phyloP scores from a whole-genome alignment of 1,140 invertebrate genomes.

The Neodiprion virginianus region DNA sequence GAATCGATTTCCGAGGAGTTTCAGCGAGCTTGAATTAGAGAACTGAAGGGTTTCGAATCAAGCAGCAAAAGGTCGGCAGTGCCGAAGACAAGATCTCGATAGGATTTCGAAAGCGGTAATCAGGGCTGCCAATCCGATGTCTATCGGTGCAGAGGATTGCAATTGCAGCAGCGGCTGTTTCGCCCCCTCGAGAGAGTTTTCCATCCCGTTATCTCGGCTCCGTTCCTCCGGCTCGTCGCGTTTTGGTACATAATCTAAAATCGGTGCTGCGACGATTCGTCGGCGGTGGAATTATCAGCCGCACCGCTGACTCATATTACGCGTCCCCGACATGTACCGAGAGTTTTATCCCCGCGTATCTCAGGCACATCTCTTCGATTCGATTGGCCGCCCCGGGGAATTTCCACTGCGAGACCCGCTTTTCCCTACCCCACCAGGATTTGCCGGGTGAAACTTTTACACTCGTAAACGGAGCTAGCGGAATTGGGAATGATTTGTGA shows the following conservation, averaged over 20 bases:
- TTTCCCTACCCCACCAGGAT: not conserved
- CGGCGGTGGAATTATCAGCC: not conserved
- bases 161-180: not conserved
- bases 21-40: not conserved
- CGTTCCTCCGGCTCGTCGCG: conserved; percentile 3
- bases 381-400: not conserved
- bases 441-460: not conserved
- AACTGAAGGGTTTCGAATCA: not conserved
- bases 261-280: not conserved
- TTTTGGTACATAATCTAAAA: not conserved
- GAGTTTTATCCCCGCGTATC: not conserved
- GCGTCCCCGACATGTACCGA: not conserved
- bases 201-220: conserved; percentile 1
- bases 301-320: not conserved
- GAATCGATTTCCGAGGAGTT: not conserved
- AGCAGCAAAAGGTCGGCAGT: not conserved
- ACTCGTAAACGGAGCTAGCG: conserved; percentile 11
- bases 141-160: not conserved
- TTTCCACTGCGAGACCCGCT: not conserved
- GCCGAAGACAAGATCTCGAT: not conserved
- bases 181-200: not conserved
- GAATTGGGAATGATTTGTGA: conserved; percentile 51
- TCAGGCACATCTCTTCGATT: not conserved
- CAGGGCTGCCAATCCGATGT: not conserved
- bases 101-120: not conserved